These are phyloP conservation scores for Mythimna loreyi DNA, from an alignment of 2,888 invertebrate genomes.

Conservation along the genomic window DNA sequence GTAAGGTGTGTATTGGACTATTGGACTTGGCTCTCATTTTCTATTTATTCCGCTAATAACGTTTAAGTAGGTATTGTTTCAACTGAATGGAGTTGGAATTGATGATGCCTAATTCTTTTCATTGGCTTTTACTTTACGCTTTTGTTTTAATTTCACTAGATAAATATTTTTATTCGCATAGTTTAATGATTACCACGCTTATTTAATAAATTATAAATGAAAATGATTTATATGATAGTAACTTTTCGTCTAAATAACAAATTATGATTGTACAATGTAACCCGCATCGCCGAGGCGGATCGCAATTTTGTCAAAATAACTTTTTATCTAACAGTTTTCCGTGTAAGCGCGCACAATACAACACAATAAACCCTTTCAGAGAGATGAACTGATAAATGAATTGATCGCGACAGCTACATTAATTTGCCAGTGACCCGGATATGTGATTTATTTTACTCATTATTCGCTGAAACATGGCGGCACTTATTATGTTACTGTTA, in stretches of 20 bases:
- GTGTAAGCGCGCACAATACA: conserved; percentile 17
- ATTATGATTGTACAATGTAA: not conserved
- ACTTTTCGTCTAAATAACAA: not conserved
- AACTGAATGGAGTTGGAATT: conserved; percentile 21
- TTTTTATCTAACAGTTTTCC: conserved; percentile 14
- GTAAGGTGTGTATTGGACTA: conserved; percentile 59
- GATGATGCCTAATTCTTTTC: conserved; percentile 26
- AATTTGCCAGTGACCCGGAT: conserved; percentile 57
- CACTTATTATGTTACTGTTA: conserved; percentile 18
- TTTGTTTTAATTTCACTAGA: not conserved
- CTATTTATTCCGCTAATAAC: conserved; percentile 43
- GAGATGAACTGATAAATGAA: conserved; percentile 57
- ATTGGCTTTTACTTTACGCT: conserved; percentile 7
- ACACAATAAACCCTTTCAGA: conserved; percentile 36
- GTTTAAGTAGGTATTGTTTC: conserved; percentile 44
- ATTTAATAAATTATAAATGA: no score
- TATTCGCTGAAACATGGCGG: conserved; percentile 25
- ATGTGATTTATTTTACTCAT: conserved; percentile 54
- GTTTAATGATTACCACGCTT: not conserved
- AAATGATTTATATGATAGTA: no score
- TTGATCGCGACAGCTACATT: conserved; percentile 49
- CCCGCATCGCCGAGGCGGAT: not conserved
- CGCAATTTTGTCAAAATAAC: not conserved
- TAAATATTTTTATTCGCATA: not conserved
- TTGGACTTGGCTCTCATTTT: conserved; percentile 40